Conservation (phyloP, 1,140 invertebrate species). For the Polypedilum vanderplanki region DNA sequence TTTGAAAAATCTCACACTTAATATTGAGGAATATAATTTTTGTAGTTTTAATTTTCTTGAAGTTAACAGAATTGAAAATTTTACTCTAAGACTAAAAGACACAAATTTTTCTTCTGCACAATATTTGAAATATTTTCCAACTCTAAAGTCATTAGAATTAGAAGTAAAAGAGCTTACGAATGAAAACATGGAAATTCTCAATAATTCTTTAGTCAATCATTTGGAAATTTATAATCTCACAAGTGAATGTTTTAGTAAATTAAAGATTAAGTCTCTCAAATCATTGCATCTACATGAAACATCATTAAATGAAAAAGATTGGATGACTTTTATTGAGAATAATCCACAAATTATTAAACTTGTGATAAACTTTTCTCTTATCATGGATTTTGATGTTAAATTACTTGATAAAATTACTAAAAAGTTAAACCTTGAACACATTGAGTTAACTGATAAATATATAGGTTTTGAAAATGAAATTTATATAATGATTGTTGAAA, state of each 20-base stretch:
- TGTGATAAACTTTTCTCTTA: background rate
- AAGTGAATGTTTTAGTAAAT: background rate
- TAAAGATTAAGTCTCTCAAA: background rate
- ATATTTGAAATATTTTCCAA: background rate
- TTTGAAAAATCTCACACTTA: background rate
- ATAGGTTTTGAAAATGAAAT: background rate
- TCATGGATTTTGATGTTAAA: background rate
- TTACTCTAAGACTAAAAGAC: background rate
- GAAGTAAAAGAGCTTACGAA: background rate
- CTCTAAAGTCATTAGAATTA: background rate
- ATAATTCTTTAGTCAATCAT: background rate
- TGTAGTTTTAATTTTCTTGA: background rate
- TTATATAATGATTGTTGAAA: slow-evolving; percentile 6
- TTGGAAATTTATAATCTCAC: slow-evolving; percentile 3
- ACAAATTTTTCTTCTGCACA: background rate
- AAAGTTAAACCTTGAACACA: background rate
- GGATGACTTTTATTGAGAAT: slow-evolving; percentile 3
- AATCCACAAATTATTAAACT: slow-evolving; percentile 23
- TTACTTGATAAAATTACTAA: background rate
- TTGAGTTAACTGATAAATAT: slow-evolving; percentile 16
- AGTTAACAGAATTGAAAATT: background rate
- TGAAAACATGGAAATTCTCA: background rate
- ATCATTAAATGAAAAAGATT: background rate
- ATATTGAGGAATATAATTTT: slow-evolving; percentile 8
- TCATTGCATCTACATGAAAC: background rate